Base-by-base conservation (phyloP, 2,888 invertebrate species). In the Eilema caniola region DNA sequence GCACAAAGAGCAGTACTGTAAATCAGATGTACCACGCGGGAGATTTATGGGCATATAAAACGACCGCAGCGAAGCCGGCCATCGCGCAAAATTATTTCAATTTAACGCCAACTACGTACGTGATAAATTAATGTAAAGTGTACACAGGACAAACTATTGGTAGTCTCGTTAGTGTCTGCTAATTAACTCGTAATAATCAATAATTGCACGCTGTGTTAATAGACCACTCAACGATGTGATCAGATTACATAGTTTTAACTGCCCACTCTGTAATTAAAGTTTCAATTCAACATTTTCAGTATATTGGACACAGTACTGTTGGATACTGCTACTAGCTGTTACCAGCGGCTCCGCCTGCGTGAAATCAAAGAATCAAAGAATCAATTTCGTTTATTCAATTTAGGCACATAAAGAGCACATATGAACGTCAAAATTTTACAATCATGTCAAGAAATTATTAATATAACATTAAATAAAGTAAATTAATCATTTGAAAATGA, bases 31-130 rank as follows among this genome's bases (percentile, higher is more conserved):
- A 90, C 90, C 89, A 76, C 85, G 80, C 79, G 74, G 74, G 88
- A 91, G 90, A 92, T 92, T 92, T 91, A 92, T 91, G 89, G 80
- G 84, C 90, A 88, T 91, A 92, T 91, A 92, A 93, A 93, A 88
- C 86, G 87, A 89, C 91, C 91, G 79, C 90, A 90, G 79, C 81
- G 81, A 83, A 86, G 84, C 85, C 86, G 83, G 80, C 88, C 87
- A 87, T 88, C 85, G 86, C 87, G 80, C 85, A 85, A 88, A 92
- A 91, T 92, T 89, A 92, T 93, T 93, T 93, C 91, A 92, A 92
- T 93, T 93, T 92, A 90, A 90, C 89, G 90, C 91, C 85, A 87
- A 85, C 87, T 86, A 85, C 84, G 83, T 84, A 75, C 76, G 73
- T 82, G 75, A 86, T 88, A 88, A 89, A 91, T 91, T 89, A 88